Base-by-base conservation (phyloP, 2,113 vertebrate genomes). In the Casuarius casuarius region DNA sequence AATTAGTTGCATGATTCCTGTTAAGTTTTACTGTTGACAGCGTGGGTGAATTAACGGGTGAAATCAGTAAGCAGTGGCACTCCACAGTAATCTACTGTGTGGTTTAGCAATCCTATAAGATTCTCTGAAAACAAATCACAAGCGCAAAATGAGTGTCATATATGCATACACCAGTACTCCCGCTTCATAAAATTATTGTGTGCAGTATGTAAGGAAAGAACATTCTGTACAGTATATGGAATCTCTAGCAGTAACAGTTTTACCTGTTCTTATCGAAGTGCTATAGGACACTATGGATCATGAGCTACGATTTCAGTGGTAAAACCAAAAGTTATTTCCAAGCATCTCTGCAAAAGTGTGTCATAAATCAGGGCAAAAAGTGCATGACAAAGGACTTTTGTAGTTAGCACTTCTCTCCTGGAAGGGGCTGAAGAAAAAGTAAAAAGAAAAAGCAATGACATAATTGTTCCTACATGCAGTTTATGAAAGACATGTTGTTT, bases 291-390 rank as follows among this genome's bases (percentile, higher is more conserved):
- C 94, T 94, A 93, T 33, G 59, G 94, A 94, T 94, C 70, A 12
- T 74, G 68, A 88, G 56, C 76, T 77, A 48, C 75, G 88, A 95
- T 94, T 97, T 87, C 71, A 87, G 61, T 90, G 70, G 78, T 90
- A 94, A 94, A 95, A 25, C 28, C 80, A 58, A 84, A 96, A 94
- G 66, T 90, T 95, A 94, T 91, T 95, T 96, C 76, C 79, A 87
- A 90, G 73, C 58, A 18, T 72, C 25, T 87, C 90, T 92, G 65
- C 73, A 93, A 95, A 93, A 70, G 58, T 68, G 21, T 84, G n/a
- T 67, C 71, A 86, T 94, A 97, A 97, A 97, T 95, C 89, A 94
- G 72, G 78, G 63, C 23, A 95, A 82, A 92, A 52, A 89, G 89
- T 91, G 54, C 29, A 62, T 40, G 89, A 83, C 81, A 90, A 91